Evolutionary conservation across 2,797 vertebrate genomes (phyloP), one percentile per base, ranked within the genome.

Genomic region (Ara ararauna): DNA sequence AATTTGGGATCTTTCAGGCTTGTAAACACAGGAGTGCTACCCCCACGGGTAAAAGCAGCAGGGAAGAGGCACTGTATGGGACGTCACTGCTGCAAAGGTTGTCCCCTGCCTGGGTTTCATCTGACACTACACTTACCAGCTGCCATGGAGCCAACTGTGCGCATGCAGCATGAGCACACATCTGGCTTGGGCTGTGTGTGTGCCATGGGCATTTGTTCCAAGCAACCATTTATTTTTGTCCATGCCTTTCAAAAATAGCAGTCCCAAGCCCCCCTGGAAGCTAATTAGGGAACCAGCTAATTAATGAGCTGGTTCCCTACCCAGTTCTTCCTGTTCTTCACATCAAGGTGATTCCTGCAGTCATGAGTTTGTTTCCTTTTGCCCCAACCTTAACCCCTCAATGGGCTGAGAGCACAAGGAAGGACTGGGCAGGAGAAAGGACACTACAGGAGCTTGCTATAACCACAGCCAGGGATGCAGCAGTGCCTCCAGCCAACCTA

Each of bases 261-360:
- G 62, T 32, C 83, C 32, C 80, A 88, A 42, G 44, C 38, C 58
- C 50, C 58, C 74, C 50, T 68, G 86, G 45, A 92, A 87, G 80
- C 54, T 89, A 90, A 95, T 67, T 95, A 94, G 60, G 54, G 62
- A 90, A 44, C 3, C 14, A 23, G 47, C 66, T 90, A 84, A 94
- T 90, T 94, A 95, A 94, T 51, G 80, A 93, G 83, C 86, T 22
- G 8, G 24, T 94, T 53, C 62, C 50, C 66, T 48, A 62, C 29
- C 72, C 64, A 53, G 48, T 66, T 74, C 65, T 82, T 89, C 71
- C 64, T 30, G 23, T 47, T 93, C 61, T 80, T 64, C 53, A 58
- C 79, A 62, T 24, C 73, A 90, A 81, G 73, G 74, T 53, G 85
- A 91, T 90, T 42, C 30, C 53, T 90, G 65, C 19, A 54, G 19